These are phyloP conservation scores for Ptychodera flava DNA, from an alignment of 35 echinoderm and acorn worm genomes.

Conservation along the genomic window DNA sequence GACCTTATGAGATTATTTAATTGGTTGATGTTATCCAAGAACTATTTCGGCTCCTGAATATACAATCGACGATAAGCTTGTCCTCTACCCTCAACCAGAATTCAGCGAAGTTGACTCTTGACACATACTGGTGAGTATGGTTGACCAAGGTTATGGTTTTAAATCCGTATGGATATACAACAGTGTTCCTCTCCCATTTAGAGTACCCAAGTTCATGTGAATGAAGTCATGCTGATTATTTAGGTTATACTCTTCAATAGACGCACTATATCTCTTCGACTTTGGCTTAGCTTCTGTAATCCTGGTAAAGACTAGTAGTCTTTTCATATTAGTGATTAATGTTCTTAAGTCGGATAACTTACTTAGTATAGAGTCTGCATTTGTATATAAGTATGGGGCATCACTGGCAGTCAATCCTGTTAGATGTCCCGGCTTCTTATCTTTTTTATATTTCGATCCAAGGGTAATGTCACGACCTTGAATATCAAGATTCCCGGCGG, in stretches of 20 bases:
- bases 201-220: neutral
- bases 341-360: neutral
- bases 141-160: neutral
- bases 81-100: neutral
- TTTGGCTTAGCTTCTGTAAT: neutral
- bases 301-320: neutral
- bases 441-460: no score
- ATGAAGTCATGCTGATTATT: neutral
- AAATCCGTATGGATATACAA: neutral
- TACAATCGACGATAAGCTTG: neutral
- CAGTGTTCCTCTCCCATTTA: neutral
- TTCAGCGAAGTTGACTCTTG: neutral
- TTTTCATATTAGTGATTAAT: neutral
- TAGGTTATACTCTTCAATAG: neutral
- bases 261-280: neutral
- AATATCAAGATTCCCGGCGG: no score
- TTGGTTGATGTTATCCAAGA: neutral
- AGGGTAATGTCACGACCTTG: no score
- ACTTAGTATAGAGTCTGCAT: neutral
- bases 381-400: neutral
- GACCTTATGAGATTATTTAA: neutral
- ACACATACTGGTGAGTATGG: neutral
- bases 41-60: neutral
- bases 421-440: no score
- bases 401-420: no score